These are phyloP conservation scores for Fregata magnificens DNA, from an alignment of 2,113 vertebrate species.

Conservation along the genomic window DNA sequence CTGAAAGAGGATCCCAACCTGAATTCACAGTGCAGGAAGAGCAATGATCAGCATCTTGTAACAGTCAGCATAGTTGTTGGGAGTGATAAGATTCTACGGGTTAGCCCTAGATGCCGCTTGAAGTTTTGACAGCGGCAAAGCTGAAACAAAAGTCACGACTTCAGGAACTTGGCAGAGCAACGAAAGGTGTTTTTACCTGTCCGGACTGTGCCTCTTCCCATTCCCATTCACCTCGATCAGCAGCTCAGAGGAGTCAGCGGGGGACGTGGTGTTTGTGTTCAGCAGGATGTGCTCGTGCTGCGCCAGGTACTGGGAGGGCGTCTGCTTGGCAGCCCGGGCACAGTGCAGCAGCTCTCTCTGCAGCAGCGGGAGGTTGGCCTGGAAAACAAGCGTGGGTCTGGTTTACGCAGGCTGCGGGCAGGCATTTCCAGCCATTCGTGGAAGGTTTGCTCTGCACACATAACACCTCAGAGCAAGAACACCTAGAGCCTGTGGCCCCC, in stretches of 20 bases:
- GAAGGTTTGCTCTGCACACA: background rate
- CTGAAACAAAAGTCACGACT: background rate
- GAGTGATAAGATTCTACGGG: background rate
- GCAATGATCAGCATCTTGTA: background rate
- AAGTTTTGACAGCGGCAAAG: background rate
- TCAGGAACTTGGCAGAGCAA: background rate
- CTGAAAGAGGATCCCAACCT: background rate
- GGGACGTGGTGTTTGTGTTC: constrained; percentile 88
- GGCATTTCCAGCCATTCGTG: background rate
- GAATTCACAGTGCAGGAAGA: background rate
- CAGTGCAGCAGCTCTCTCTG: constrained; percentile 97
- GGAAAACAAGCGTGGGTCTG: background rate
- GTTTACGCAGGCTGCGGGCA: background rate
- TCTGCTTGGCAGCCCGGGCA: constrained; percentile 96
- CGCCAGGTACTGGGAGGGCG: constrained; percentile 95
- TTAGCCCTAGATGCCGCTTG: background rate
- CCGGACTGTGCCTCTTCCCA: constrained; percentile 91
- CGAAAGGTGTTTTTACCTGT: constrained; percentile 73
- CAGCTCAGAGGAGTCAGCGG: constrained; percentile 90
- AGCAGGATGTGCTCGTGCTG: constrained; percentile 97
- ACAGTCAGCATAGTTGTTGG: background rate
- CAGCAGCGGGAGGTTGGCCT: constrained; percentile 96
- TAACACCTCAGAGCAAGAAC: background rate
- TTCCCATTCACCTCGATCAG: constrained; percentile 89
- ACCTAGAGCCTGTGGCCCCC: background rate